Base-by-base conservation (phyloP, 2,797 vertebrate genomes). In the Bovichtus variegatus region DNA sequence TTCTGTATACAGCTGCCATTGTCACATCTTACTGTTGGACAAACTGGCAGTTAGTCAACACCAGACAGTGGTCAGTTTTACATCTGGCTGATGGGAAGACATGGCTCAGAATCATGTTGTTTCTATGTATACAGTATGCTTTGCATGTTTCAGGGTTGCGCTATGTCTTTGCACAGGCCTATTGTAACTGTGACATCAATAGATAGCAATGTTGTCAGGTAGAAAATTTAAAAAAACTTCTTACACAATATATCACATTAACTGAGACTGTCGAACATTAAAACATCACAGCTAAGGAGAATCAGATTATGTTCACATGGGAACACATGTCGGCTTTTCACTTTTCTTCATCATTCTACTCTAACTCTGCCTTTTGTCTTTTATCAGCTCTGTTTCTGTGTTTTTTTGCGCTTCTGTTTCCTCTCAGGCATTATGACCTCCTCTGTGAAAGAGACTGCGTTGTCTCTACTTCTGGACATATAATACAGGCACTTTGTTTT, bases 401-500 rank as follows among this genome's bases (percentile, higher is more conserved):
- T 61, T 61, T 63, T 43, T 19, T 58, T 61, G 10, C 0, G 1
- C 1, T 21, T 3, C 1, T 59, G 12, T 61, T 78, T 58, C 60
- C 67, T 71, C 38, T 69, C 64, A 19, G 64, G 68, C 50, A 23
- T 64, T 19, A 3, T 81, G 76, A 81, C 80, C 72, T 81, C 51
- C 54, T 74, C 57, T 2, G 4, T 82, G 55, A 55, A 47, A 73
- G 21, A 72, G 25, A 75, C 74, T 60, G 50, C 4, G 3, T 15
- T 54, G 77, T 54, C 34, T 80, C 58, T 49, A 53, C 81, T 61
- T 73, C 64, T 61, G 58, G 75, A 46, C 63, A 41, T 57, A 31
- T 74, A 73, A 80, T 84, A 74, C 77, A 31, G 54, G 41, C 64
- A 69, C 70, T 79, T 84, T 79, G 71, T 76, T 77, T 87, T 59